Evolutionary conservation across 2,888 invertebrate species (phyloP).

Genomic region (Drosophila macrospina): DNA sequence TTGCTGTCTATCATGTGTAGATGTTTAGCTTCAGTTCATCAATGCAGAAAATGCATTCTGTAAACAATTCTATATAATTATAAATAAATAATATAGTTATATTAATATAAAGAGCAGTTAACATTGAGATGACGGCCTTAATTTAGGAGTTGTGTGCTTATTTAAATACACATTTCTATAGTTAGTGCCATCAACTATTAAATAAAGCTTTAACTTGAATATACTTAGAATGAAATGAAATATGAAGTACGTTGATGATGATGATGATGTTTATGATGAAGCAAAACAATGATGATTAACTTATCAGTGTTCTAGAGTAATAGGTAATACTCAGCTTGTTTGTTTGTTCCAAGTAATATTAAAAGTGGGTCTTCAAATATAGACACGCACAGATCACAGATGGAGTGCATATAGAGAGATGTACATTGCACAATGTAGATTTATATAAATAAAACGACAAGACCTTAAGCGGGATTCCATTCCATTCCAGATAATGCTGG

Average conservation of each 20-base stretch:
- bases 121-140: too few relatives aligned
- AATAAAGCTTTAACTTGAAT: conserved; percentile 18
- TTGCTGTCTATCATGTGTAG: too few relatives aligned
- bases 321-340: conserved; percentile 43
- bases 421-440: background rate
- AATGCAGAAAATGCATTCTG: too few relatives aligned
- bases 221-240: conserved; percentile 11
- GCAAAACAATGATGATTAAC: conserved; percentile 16
- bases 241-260: conserved; percentile 13
- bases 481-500: conserved; percentile 6
- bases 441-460: conserved; percentile 14
- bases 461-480: conserved; percentile 14
- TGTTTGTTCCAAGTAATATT: conserved; percentile 44
- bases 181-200: background rate
- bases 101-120: too few relatives aligned
- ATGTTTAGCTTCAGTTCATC: too few relatives aligned
- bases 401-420: too few relatives aligned
- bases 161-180: too few relatives aligned
- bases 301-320: conserved; percentile 45
- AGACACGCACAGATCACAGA: conserved; percentile 9
- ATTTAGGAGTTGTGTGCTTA: too few relatives aligned
- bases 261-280: conserved; percentile 32
- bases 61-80: too few relatives aligned
- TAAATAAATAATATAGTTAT: too few relatives aligned
- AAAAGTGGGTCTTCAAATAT: conserved; percentile 58